A percentile compares a stretch with the other conserved stretches of the same genome.
Evolutionary conservation across 2,113 vertebrate genomes (phyloP).

Genomic region (Herpetotheres cachinnans): DNA sequence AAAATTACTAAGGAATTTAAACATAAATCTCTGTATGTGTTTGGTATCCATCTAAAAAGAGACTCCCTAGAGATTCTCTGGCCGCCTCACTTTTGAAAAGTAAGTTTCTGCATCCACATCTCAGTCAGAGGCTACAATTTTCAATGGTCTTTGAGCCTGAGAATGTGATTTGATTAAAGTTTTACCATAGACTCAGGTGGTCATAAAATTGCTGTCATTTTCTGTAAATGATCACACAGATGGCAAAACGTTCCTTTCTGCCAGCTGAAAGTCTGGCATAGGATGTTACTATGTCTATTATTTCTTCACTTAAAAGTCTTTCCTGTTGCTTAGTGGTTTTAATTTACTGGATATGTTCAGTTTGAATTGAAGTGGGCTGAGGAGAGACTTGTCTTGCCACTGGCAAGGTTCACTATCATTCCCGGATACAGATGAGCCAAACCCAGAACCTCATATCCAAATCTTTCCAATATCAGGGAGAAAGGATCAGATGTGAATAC

Average conservation of each 20-base stretch:
- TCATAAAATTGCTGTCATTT: not conserved
- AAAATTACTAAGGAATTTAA: not conserved
- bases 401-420: not conserved
- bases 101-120: not conserved
- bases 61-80: not conserved
- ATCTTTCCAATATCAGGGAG: not conserved
- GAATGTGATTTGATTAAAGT: not conserved
- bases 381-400: not conserved
- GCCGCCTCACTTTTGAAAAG: not conserved
- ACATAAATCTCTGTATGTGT: not conserved
- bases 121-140: not conserved
- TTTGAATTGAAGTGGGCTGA: not conserved
- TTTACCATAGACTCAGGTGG: not conserved
- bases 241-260: not conserved
- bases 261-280: not conserved
- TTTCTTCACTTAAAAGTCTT: not conserved
- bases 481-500: not conserved
- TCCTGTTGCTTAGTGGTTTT: not conserved
- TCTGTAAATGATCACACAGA: not conserved
- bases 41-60: not conserved
- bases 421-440: not conserved
- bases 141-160: not conserved
- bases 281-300: not conserved
- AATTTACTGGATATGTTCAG: not conserved
- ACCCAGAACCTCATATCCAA: not conserved